These are phyloP conservation scores for Epirrhoe tristata DNA, from an alignment of 2,888 invertebrate species.

Conservation along the genomic window DNA sequence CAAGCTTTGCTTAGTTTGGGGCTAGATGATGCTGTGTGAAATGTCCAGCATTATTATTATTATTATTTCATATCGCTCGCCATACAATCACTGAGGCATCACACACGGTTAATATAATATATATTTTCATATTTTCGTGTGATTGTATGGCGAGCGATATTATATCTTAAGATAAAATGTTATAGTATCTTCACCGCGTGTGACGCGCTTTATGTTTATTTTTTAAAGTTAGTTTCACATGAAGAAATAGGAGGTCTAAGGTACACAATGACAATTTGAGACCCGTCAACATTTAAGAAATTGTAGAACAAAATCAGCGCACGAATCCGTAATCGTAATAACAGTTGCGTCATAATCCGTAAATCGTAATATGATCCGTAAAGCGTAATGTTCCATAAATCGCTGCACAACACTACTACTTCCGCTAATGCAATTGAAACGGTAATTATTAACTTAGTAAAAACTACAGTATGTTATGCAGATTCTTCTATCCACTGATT, in stretches of 20 bases:
- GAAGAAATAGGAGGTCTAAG: background rate
- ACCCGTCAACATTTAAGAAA: background rate
- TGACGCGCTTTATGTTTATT: too few relatives aligned
- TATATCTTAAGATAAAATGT: too few relatives aligned
- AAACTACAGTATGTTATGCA: constrained; percentile 15
- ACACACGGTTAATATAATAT: too few relatives aligned
- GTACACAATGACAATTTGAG: background rate
- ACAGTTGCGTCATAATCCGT: constrained; percentile 5
- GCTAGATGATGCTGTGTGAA: too few relatives aligned
- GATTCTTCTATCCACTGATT: constrained; percentile 4
- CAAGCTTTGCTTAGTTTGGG: too few relatives aligned
- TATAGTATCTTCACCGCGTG: too few relatives aligned
- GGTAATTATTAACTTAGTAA: constrained; percentile 13
- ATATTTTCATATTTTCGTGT: too few relatives aligned
- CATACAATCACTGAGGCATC: too few relatives aligned
- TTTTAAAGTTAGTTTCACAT: too few relatives aligned
- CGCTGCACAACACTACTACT: constrained; percentile 16
- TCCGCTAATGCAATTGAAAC: constrained; percentile 18
- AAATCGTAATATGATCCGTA: constrained; percentile 6
- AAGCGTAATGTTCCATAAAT: constrained; percentile 7
- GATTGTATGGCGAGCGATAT: too few relatives aligned
- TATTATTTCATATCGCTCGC: too few relatives aligned
- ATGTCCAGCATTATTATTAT: too few relatives aligned
- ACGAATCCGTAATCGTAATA: constrained; percentile 1
- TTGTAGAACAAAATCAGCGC: background rate